phyloP scores from a whole-genome alignment of 37 sponge, comb jelly and placozoan species.

The Oopsacas minuta region DNA sequence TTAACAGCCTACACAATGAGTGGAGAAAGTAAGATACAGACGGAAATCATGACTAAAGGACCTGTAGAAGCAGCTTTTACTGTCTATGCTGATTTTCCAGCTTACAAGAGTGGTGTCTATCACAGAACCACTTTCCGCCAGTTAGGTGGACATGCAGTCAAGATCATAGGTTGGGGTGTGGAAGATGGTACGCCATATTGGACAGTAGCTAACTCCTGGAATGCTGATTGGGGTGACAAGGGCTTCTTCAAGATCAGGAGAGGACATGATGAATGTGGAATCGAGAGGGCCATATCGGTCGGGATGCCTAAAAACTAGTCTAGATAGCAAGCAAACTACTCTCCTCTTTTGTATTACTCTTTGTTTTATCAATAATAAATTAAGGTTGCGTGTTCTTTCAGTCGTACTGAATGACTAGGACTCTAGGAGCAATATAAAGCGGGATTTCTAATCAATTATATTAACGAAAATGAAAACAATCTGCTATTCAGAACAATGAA shows the following conservation, averaged over 20 bases:
- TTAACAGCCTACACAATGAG: conserved; percentile 27
- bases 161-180: conserved; percentile 85
- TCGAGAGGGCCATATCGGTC: conserved; percentile 67
- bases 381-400: too few relatives aligned
- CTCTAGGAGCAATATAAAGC: too few relatives aligned
- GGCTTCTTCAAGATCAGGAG: conserved; percentile 92
- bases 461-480: too few relatives aligned
- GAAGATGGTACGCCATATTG: conserved; percentile 87
- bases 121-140: not conserved
- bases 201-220: conserved; percentile 97
- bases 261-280: conserved; percentile 84
- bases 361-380: too few relatives aligned
- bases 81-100: conserved; percentile 82
- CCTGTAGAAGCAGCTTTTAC: conserved; percentile 85
- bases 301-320: conserved; percentile 59
- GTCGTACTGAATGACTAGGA: too few relatives aligned
- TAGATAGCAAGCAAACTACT: too few relatives aligned
- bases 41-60: conserved; percentile 93
- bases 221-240: conserved; percentile 85
- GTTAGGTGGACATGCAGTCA: conserved; percentile 91
- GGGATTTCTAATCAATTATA: too few relatives aligned
- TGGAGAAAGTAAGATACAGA: conserved; percentile 51
- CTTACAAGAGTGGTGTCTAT: conserved; percentile 66
- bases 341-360: too few relatives aligned
- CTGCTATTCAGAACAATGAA: too few relatives aligned